phyloP scores from a whole-genome alignment of 2,113 vertebrate species.

The Platysternon megacephalum region DNA sequence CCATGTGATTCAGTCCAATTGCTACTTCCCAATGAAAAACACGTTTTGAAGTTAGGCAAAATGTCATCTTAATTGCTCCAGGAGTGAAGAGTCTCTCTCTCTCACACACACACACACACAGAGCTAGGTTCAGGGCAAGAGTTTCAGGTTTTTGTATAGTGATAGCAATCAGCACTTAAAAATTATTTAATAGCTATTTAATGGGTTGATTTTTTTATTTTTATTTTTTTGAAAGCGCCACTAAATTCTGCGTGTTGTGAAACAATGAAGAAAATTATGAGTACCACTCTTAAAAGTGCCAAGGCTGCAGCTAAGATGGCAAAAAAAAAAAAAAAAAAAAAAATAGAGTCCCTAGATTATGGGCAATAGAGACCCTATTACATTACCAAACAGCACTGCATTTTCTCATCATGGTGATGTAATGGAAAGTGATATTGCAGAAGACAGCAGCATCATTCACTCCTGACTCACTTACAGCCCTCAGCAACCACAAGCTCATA shows the following conservation, averaged over 20 bases:
- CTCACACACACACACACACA: background rate
- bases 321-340: background rate
- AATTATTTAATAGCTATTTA: background rate
- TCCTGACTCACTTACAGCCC: background rate
- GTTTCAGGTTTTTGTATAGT: background rate
- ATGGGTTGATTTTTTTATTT: background rate
- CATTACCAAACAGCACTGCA: background rate
- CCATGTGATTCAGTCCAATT: background rate
- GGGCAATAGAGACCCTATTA: background rate
- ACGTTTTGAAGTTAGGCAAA: background rate
- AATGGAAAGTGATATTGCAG: constrained; percentile 28
- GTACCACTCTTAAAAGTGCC: background rate
- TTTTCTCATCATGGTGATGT: constrained; percentile 44
- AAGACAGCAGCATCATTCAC: constrained; percentile 9
- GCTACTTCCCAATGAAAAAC: background rate
- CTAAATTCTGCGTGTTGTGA: background rate
- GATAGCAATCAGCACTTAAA: background rate
- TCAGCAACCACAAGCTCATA: background rate
- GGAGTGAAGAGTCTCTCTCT: background rate
- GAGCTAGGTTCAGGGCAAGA: background rate
- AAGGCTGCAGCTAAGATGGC: background rate
- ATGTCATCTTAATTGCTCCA: background rate
- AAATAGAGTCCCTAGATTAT: background rate
- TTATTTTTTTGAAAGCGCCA: background rate
- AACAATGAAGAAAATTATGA: background rate